phyloP scores from a whole-genome alignment of 2,797 vertebrate species.

The Phalloptychus januarius region DNA sequence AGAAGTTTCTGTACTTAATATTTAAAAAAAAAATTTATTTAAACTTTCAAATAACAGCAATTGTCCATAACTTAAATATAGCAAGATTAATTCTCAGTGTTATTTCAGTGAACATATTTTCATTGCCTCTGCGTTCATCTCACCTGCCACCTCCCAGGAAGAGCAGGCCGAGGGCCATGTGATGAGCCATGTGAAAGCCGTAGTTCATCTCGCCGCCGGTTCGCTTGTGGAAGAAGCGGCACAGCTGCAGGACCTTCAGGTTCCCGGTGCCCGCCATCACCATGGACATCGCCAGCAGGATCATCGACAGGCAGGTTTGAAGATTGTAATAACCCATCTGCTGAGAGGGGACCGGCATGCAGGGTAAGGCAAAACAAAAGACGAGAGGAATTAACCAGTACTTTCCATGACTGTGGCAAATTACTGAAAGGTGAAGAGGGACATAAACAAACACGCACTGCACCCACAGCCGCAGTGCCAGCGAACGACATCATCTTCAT shows the following conservation, averaged over 20 bases:
- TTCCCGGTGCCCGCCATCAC: slow-evolving; percentile 97
- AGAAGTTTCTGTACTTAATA: neutral
- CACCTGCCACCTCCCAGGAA: slow-evolving; percentile 97
- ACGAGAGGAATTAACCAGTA: neutral
- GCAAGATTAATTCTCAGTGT: neutral
- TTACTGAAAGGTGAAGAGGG: neutral
- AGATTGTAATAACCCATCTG: slow-evolving; percentile 95
- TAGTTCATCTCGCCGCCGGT: slow-evolving; percentile 98
- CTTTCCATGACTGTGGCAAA: neutral
- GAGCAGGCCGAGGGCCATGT: slow-evolving; percentile 96
- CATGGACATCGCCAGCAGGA: slow-evolving; percentile 93
- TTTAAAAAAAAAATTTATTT: no score
- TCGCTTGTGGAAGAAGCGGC: slow-evolving; percentile 95
- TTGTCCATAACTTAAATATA: neutral
- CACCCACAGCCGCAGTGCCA: slow-evolving; percentile 85
- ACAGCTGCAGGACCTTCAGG: slow-evolving; percentile 93
- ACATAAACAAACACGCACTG: slow-evolving; percentile 81
- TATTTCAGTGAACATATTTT: neutral
- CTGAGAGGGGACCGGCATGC: slow-evolving; percentile 14
- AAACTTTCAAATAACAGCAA: neutral
- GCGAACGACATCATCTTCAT: slow-evolving; percentile 90
- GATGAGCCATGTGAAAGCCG: slow-evolving; percentile 97
- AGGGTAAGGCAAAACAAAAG: neutral
- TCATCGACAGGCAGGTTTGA: slow-evolving; percentile 93
- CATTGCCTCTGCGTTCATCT: slow-evolving; percentile 20